A percentile compares a stretch with the other conserved stretches of the same genome.
phyloP scores from a whole-genome alignment of 2,113 vertebrate genomes.

The Pica pica region DNA sequence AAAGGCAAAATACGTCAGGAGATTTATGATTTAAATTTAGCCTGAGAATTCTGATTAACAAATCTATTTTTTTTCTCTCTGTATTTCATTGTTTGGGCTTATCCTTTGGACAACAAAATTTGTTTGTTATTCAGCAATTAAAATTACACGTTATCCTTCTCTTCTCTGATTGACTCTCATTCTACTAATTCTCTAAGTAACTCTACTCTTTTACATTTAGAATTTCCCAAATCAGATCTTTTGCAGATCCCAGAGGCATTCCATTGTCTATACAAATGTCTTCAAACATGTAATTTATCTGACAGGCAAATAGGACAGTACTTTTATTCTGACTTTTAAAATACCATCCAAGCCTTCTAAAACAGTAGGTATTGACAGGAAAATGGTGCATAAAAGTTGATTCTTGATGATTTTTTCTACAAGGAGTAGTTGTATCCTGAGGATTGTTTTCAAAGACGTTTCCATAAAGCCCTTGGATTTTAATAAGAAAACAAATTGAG shows the following conservation, averaged over 20 bases:
- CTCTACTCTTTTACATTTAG: neutral
- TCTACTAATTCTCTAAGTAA: neutral
- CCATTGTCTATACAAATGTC: neutral
- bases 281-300: neutral
- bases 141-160: neutral
- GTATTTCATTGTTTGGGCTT: neutral
- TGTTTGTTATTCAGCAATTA: neutral
- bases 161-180: neutral
- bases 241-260: neutral
- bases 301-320: neutral
- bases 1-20: neutral
- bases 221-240: neutral
- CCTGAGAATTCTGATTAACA: neutral
- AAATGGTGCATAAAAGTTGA: neutral
- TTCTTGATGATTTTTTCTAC: neutral
- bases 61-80: neutral
- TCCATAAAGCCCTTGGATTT: neutral
- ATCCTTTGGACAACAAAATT: neutral
- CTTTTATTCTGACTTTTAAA: neutral
- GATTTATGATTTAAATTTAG: neutral
- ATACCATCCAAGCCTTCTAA: neutral
- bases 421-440: neutral
- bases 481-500: conserved; percentile 16
- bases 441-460: neutral
- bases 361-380: neutral